Percentiles rank a stretch among this genome's conserved stretches.
These are phyloP conservation scores for Gymnosoma rotundatum DNA, from an alignment of 2,888 invertebrate genomes.

Conservation along the genomic window DNA sequence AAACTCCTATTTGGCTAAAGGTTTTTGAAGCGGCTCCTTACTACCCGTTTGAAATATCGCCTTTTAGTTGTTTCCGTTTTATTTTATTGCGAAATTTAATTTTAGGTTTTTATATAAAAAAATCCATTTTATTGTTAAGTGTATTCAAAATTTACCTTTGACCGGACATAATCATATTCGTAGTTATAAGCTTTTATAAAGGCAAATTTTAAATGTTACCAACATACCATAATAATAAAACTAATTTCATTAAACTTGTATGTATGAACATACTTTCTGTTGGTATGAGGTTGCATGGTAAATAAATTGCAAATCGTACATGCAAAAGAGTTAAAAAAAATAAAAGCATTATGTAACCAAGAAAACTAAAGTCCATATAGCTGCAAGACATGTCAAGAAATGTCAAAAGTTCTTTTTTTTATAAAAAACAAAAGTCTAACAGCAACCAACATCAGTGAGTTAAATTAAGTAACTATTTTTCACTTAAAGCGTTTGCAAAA, in stretches of 20 bases:
- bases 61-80: too few species aligned
- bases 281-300: slow-evolving; percentile 63
- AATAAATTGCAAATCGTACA: slow-evolving; percentile 40
- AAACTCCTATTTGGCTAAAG: too few species aligned
- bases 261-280: neutral
- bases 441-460: neutral
- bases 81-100: too few species aligned
- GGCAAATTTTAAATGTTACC: slow-evolving; percentile 38
- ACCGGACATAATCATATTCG: slow-evolving; percentile 29
- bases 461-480: slow-evolving; percentile 13
- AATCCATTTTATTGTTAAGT: neutral
- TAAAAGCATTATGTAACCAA: neutral
- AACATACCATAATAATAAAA: slow-evolving; percentile 45
- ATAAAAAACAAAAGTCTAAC: slow-evolving; percentile 30
- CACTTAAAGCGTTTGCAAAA: slow-evolving; percentile 11
- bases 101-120: neutral
- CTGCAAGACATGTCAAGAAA: slow-evolving; percentile 42
- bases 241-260: neutral
- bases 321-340: slow-evolving; percentile 24
- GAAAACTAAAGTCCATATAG: slow-evolving; percentile 2
- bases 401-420: slow-evolving; percentile 40
- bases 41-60: too few species aligned
- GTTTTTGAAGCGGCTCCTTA: too few species aligned
- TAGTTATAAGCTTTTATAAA: slow-evolving; percentile 46
- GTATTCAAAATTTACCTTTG: slow-evolving; percentile 19